Evolutionary conservation across 2,888 invertebrate genomes (phyloP).

Genomic region (Diadromus collaris): DNA sequence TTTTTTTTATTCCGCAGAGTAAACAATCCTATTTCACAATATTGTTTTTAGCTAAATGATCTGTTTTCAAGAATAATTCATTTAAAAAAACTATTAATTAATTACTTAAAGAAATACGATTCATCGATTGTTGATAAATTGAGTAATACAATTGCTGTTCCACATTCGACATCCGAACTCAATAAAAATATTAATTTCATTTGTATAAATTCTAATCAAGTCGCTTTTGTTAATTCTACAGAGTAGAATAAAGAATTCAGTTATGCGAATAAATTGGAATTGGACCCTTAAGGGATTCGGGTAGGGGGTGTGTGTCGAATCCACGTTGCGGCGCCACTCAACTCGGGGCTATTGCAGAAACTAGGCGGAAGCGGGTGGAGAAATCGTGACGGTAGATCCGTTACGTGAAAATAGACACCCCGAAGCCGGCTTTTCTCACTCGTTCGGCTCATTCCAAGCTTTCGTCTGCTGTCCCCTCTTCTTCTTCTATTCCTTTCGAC

Average conservation of each 20-base stretch:
- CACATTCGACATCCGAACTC: neutral
- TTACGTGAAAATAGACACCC: conserved; percentile 72
- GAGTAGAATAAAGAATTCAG: neutral
- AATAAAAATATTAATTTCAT: neutral
- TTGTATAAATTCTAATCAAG: neutral
- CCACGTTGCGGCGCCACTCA: conserved; percentile 15
- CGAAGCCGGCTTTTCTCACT: conserved; percentile 56
- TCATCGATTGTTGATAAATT: neutral
- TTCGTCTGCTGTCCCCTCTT: conserved; percentile 32
- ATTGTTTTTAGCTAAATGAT: neutral
- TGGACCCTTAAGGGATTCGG: neutral
- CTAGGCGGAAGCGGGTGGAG: conserved; percentile 47
- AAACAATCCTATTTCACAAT: neutral
- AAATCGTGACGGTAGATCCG: conserved; percentile 67
- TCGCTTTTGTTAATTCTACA: neutral
- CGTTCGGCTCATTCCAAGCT: conserved; percentile 34
- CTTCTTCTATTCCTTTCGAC: conserved; percentile 35
- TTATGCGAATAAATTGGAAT: conserved; percentile 2
- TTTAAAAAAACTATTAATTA: neutral
- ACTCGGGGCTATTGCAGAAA: conserved; percentile 31
- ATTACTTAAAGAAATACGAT: neutral
- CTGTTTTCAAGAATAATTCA: neutral
- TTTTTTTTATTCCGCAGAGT: no score
- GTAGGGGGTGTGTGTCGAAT: neutral
- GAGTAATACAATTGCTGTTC: no score